phyloP scores from a whole-genome alignment of 2,113 vertebrate species.

The Odobenus rosmarus region DNA sequence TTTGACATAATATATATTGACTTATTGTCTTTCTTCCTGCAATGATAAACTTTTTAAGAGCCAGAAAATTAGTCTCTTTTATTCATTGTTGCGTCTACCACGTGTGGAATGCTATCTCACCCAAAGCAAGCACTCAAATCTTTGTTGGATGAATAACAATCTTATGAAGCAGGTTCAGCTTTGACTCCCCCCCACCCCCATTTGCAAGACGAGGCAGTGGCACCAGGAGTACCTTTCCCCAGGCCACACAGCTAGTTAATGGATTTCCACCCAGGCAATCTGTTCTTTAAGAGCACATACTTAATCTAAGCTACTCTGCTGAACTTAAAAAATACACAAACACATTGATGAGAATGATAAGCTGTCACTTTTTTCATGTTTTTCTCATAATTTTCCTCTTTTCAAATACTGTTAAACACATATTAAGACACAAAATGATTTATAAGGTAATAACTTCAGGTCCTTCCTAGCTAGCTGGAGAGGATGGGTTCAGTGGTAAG shows the following conservation, averaged over 20 bases:
- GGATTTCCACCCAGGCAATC: accelerated
- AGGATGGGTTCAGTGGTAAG: not conserved
- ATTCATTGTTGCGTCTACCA: not conserved
- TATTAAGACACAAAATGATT: not conserved
- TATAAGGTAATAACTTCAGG: not conserved
- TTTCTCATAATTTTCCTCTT: not conserved
- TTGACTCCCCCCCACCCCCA: too few relatives aligned
- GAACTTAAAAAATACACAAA: not conserved
- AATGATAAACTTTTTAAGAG: not conserved
- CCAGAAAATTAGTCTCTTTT: not conserved
- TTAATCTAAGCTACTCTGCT: not conserved
- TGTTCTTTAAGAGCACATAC: not conserved
- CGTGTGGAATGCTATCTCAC: not conserved
- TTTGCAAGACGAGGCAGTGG: not conserved
- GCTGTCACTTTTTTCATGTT: not conserved
- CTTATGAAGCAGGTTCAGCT: not conserved
- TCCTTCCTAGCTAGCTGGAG: not conserved
- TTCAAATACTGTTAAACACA: not conserved
- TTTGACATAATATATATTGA: not conserved
- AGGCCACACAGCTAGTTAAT: not conserved
- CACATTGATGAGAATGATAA: not conserved
- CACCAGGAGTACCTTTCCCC: not conserved
- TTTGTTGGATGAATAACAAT: not conserved
- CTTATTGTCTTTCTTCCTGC: not conserved
- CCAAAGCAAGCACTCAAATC: not conserved